Evolutionary conservation across 2,888 invertebrate genomes (phyloP), one percentile per base, ranked within the genome.

Genomic region (Patella caerulea): DNA sequence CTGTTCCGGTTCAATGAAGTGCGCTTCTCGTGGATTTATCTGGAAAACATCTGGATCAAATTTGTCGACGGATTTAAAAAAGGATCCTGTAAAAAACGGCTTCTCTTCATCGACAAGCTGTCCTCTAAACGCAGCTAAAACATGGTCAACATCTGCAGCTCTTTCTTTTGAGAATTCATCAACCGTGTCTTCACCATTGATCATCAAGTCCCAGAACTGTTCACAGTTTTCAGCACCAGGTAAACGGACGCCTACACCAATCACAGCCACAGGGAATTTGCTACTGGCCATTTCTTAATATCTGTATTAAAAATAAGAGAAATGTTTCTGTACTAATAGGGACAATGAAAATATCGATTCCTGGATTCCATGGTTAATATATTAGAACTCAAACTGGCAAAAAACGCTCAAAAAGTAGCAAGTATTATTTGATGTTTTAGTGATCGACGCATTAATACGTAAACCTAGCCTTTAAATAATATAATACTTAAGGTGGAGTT

Each of bases 1-100:
- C 59, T 78, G 78, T 55, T 78, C 75, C 29, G 78, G 78, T n/a
- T 75, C 75, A 7, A 78, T 78, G 70, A 75, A 76, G 14, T 76
- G 14, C 11, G 76, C 76, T 73, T 78, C 78, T 54, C 72, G 65
- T 53, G 78, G 73, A 52, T 72, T 70, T 24, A 78, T 55, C 34
- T 56, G 45, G 65, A 78, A 78, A 17, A 78, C 15, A 17, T 76
- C 78, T 17, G 75, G 45, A 45, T 78, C 78, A 70, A 78, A 78
- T 14, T 69, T 19, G 71, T 78, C 78, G 12, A 78, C 71, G 34
- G 34, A 52, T 53, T 72, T 15, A n/a, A 45, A 45, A n/a, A 53
- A 53, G 11, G 72, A 52, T 14, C 53, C 72, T n/a, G 34, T 56
- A n/a, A 65, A 65, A 65, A 65, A 65, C 7, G 65, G 65, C 14